Conservation (phyloP, 2,113 vertebrate species). For the Xenus cinereus region DNA sequence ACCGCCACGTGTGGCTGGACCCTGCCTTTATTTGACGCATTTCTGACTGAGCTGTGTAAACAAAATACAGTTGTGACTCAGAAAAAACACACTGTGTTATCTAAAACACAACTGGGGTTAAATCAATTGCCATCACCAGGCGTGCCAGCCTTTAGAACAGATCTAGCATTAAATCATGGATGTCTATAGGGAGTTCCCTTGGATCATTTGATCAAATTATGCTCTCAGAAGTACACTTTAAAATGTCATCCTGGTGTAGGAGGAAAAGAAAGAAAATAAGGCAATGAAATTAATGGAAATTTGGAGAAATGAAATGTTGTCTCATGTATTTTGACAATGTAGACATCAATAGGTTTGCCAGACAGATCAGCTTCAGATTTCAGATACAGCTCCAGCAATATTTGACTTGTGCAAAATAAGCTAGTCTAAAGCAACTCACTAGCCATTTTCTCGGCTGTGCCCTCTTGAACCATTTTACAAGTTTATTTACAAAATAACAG, state of each 20-base stretch:
- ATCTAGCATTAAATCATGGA: constrained; percentile 30
- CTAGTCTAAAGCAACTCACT: not conserved
- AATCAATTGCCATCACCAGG: not conserved
- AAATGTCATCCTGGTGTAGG: constrained; percentile 64
- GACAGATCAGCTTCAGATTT: constrained; percentile 51
- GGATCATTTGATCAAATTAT: constrained; percentile 66
- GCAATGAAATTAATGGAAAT: constrained; percentile 70
- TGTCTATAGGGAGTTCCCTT: constrained; percentile 50
- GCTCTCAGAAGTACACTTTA: constrained; percentile 61
- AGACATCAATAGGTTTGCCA: constrained; percentile 69
- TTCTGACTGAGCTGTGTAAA: not conserved
- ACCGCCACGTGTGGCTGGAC: not conserved
- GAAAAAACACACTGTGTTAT: not conserved
- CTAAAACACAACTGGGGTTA: constrained; percentile 21
- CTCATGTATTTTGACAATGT: constrained; percentile 65
- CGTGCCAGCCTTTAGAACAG: constrained; percentile 24
- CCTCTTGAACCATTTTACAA: not conserved
- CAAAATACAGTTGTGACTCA: not conserved
- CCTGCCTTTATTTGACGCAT: not conserved
- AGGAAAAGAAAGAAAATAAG: constrained; percentile 66
- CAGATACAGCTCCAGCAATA: not conserved
- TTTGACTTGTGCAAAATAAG: not conserved
- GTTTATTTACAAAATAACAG: not conserved
- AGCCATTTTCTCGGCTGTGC: not conserved
- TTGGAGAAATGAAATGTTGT: constrained; percentile 67